A percentile compares a stretch with the other conserved stretches of the same genome.
phyloP scores from a whole-genome alignment of 2,797 vertebrate species.

The Bradypodion pumilum region DNA sequence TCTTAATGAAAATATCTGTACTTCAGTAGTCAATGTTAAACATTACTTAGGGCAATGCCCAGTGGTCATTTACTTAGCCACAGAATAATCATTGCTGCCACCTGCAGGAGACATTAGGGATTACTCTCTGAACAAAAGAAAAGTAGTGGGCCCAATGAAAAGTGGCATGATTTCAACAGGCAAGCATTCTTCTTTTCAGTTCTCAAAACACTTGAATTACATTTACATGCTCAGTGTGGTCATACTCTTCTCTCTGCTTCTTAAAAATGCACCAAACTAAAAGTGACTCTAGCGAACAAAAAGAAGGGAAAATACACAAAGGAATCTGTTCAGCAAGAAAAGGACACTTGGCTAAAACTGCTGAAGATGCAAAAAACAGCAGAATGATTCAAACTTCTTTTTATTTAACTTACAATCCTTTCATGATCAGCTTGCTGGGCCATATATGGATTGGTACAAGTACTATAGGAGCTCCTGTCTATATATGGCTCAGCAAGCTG shows the following conservation, averaged over 20 bases:
- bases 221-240: rapidly evolving
- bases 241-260: background rate
- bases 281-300: background rate
- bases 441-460: too few relatives aligned
- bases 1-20: background rate
- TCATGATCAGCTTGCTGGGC: too few relatives aligned
- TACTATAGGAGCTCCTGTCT: background rate
- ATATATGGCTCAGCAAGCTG: background rate
- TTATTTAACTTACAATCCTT: background rate
- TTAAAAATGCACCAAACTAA: background rate
- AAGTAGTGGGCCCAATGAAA: background rate
- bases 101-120: conserved; percentile 22
- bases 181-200: background rate
- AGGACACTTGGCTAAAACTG: background rate
- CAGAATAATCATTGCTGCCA: conserved; percentile 20
- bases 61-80: background rate
- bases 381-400: background rate
- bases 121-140: background rate
- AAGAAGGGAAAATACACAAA: background rate
- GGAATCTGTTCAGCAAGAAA: background rate
- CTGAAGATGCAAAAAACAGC: background rate
- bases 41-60: background rate
- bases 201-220: background rate
- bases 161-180: background rate
- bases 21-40: background rate